phyloP scores from a whole-genome alignment of 2,888 invertebrate species.

The Dynastes hyllus region DNA sequence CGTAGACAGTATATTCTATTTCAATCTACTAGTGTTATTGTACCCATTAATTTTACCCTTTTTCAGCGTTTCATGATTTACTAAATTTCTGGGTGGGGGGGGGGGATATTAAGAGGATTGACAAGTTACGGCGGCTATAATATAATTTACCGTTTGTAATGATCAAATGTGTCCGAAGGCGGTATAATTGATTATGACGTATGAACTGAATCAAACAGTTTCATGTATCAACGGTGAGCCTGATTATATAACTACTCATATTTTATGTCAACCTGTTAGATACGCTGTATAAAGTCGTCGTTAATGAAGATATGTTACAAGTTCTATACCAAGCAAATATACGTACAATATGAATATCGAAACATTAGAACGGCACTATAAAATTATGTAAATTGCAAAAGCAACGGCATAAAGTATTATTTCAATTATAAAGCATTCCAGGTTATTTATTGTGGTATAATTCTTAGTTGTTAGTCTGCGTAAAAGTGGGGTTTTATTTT shows the following conservation, averaged over 20 bases:
- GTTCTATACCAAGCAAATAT: no score
- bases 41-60: no score
- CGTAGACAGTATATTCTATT: no score
- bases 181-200: constrained; percentile 20
- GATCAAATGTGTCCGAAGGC: constrained; percentile 1
- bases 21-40: no score
- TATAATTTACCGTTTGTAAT: neutral
- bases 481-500: constrained; percentile 33
- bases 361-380: neutral
- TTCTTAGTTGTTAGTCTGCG: constrained; percentile 2
- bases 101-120: neutral
- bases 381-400: constrained; percentile 9
- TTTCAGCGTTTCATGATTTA: neutral
- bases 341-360: neutral
- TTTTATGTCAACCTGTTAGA: no score
- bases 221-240: neutral
- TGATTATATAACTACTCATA: no score
- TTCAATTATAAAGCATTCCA: constrained; percentile 31
- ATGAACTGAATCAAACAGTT: constrained; percentile 21
- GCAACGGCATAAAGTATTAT: constrained; percentile 19
- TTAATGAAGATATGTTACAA: neutral
- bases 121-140: neutral
- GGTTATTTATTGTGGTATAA: constrained; percentile 40
- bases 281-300: no score
- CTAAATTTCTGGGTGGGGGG: neutral